Percentiles rank a stretch among this genome's conserved stretches.
Conservation (phyloP, 2,797 vertebrate species). For the Diplodus puntazzo region DNA sequence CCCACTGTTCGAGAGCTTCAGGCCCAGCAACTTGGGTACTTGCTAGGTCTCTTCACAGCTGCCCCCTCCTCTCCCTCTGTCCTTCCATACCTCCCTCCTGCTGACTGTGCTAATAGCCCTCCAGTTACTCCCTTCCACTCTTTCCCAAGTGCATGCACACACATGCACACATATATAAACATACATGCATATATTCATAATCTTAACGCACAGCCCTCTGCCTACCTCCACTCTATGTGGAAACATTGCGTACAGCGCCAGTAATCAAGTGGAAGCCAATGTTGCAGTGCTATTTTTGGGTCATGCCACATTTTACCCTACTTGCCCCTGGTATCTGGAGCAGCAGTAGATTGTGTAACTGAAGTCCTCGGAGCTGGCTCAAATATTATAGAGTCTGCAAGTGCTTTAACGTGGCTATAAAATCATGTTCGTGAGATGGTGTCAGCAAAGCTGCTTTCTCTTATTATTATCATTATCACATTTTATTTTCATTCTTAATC, state of each 20-base stretch:
- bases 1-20: conserved; percentile 76
- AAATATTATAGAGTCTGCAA: conserved; percentile 52
- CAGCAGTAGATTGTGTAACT: conserved; percentile 70
- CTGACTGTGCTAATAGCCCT: conserved; percentile 77
- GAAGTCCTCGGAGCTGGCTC: conserved; percentile 37
- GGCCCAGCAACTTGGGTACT: conserved; percentile 64
- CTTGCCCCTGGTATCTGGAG: conserved; percentile 72
- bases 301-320: conserved; percentile 72
- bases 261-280: conserved; percentile 66
- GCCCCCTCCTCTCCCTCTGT: conserved; percentile 55
- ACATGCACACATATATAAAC: conserved; percentile 42
- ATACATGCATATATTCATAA: conserved; percentile 45
- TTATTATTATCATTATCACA: conserved; percentile 25
- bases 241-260: conserved; percentile 66
- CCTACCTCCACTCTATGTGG: conserved; percentile 39
- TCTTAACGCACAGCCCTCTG: conserved; percentile 31
- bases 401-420: conserved; percentile 36
- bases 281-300: conserved; percentile 75
- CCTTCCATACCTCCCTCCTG: conserved; percentile 62
- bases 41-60: conserved; percentile 66
- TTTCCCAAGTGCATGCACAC: conserved; percentile 51
- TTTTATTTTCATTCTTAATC: conserved; percentile 17
- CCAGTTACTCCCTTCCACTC: conserved; percentile 57
- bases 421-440: conserved; percentile 39
- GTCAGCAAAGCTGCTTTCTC: conserved; percentile 20